Evolutionary conservation across 2,797 vertebrate species (phyloP).

Genomic region (Peromyscus aztecus): DNA sequence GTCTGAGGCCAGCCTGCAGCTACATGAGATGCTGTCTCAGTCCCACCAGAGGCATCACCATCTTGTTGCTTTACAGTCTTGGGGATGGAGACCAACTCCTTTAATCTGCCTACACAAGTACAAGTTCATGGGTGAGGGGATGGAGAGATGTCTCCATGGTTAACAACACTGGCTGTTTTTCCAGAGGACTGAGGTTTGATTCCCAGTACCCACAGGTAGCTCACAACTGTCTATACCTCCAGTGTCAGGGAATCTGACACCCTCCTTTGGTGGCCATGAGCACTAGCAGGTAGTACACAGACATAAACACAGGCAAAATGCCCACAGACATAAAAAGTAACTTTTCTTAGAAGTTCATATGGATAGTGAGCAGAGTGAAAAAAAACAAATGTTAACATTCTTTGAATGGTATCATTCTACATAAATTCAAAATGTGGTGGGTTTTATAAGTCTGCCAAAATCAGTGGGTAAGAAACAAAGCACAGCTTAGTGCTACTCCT

Average conservation of each 20-base stretch:
- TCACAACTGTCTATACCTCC: not conserved
- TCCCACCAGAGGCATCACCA: not conserved
- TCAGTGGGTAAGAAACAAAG: not conserved
- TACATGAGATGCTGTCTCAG: not conserved
- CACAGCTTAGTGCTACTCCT: no score
- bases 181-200: not conserved
- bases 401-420: not conserved
- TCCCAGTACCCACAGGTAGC: not conserved
- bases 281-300: not conserved
- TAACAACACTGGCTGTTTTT: not conserved
- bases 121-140: not conserved
- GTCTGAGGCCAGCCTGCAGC: not conserved
- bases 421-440: not conserved
- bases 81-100: not conserved
- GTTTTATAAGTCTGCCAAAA: constrained; percentile 23
- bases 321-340: not conserved
- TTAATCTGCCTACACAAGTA: constrained; percentile 4
- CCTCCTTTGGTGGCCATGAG: not conserved
- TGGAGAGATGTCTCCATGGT: not conserved
- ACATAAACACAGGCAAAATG: not conserved
- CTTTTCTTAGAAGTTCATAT: constrained; percentile 34
- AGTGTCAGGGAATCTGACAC: not conserved
- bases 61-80: not conserved
- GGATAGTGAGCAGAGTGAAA: not conserved
- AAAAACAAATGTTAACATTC: constrained; percentile 3